These are phyloP conservation scores for Hylaeus anthracinus DNA, from an alignment of 1,140 invertebrate species.

Conservation along the genomic window DNA sequence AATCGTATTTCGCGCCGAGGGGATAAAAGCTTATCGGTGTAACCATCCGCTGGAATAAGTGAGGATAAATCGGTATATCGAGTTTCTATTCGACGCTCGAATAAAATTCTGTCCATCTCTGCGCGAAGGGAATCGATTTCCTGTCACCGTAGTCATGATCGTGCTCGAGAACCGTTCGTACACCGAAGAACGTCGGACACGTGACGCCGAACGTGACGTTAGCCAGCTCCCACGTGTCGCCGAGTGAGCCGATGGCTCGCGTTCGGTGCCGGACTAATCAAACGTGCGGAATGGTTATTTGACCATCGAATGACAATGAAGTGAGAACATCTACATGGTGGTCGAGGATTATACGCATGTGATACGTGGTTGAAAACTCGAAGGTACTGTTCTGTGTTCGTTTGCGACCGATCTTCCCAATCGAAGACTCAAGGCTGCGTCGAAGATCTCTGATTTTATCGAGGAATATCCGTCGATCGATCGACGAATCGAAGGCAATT, in stretches of 20 bases:
- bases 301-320: not conserved
- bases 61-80: no score
- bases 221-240: constrained; percentile 36
- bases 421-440: no score
- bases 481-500: not conserved
- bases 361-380: not conserved
- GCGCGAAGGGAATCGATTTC: not conserved
- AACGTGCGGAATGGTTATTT: not conserved
- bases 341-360: no score
- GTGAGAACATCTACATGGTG: no score
- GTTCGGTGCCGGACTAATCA: not conserved
- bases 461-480: not conserved
- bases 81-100: no score
- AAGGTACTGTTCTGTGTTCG: not conserved
- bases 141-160: not conserved
- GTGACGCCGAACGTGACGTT: constrained; percentile 23
- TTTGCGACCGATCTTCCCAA: no score
- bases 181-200: constrained; percentile 19
- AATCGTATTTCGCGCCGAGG: no score
- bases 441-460: not conserved
- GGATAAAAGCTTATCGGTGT: no score
- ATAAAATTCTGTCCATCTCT: no score
- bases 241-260: constrained; percentile 4
- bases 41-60: no score
- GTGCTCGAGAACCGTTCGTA: constrained; percentile 3